Evolutionary conservation across 2,113 vertebrate genomes (phyloP).

Genomic region (Heterochromis multidens): DNA sequence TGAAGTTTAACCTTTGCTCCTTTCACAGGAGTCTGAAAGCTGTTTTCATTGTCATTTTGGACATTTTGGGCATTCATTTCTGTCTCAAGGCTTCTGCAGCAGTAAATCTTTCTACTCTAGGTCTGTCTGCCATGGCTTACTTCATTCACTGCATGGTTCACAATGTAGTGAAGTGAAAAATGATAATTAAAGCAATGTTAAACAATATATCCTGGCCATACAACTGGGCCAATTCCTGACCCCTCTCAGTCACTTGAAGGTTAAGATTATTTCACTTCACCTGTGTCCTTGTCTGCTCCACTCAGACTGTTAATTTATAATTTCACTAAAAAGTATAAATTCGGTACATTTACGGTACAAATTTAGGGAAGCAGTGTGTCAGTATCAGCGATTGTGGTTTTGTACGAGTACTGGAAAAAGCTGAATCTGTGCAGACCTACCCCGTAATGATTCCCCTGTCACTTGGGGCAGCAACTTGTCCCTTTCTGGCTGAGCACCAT

Average conservation of each 20-base stretch:
- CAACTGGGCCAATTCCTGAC: neutral
- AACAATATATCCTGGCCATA: neutral
- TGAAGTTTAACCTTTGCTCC: neutral
- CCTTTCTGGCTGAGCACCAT: too few species aligned
- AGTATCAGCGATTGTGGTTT: neutral
- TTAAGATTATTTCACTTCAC: too few species aligned
- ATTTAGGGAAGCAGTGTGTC: neutral
- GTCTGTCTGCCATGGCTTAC: too few species aligned
- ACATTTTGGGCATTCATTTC: too few species aligned
- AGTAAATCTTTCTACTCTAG: fast-evolving
- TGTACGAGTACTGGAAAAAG: neutral
- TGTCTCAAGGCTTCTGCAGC: neutral
- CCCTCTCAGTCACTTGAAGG: neutral
- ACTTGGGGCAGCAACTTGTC: too few species aligned
- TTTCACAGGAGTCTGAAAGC: too few species aligned
- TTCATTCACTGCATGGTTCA: neutral
- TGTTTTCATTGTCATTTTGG: too few species aligned
- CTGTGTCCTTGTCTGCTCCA: too few species aligned
- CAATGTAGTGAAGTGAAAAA: too few species aligned
- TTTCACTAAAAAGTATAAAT: too few species aligned
- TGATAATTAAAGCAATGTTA: too few species aligned
- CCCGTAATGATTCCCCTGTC: neutral
- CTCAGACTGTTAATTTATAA: too few species aligned
- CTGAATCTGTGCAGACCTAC: neutral
- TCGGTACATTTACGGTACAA: neutral